phyloP scores from a whole-genome alignment of 2,113 vertebrate genomes.

The Siphamia tubifer region DNA sequence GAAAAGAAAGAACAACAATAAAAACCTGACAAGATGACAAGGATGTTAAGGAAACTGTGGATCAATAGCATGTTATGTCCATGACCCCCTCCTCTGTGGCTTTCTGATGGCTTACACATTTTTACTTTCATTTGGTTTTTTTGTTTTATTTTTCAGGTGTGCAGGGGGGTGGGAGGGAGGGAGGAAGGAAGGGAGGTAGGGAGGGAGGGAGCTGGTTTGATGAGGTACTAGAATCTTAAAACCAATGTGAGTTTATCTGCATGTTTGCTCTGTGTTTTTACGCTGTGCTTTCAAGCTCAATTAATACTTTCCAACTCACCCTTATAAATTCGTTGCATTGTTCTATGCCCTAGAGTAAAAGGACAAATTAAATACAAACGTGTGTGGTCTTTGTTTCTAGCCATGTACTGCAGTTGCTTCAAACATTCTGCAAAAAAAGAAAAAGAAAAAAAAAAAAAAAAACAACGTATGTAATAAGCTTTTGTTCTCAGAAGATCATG shows the following conservation, averaged over 20 bases:
- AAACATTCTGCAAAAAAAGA: slow-evolving; percentile 66
- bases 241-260: slow-evolving; percentile 78
- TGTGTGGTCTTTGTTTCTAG: slow-evolving; percentile 84
- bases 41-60: slow-evolving; percentile 77
- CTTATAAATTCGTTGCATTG: slow-evolving; percentile 79
- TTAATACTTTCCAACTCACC: slow-evolving; percentile 82
- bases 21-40: slow-evolving; percentile 45
- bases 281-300: slow-evolving; percentile 81
- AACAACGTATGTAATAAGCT: slow-evolving; percentile 73
- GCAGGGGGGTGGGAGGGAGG: slow-evolving; percentile 40
- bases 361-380: slow-evolving; percentile 66
- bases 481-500: slow-evolving; percentile 79
- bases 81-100: slow-evolving; percentile 83
- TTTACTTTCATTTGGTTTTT: slow-evolving; percentile 79
- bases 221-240: slow-evolving; percentile 45
- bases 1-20: not conserved
- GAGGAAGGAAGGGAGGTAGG: slow-evolving; percentile 37
- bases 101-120: slow-evolving; percentile 84
- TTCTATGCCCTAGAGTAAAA: slow-evolving; percentile 75
- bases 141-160: slow-evolving; percentile 61
- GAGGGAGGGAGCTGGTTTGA: slow-evolving; percentile 26
- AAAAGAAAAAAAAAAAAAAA: too few relatives aligned
- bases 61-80: slow-evolving; percentile 85
- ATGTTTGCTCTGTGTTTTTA: slow-evolving; percentile 83
- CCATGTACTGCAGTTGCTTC: slow-evolving; percentile 75